Evolutionary conservation across 2,888 invertebrate species (phyloP).

Genomic region (Bellardia pandia): DNA sequence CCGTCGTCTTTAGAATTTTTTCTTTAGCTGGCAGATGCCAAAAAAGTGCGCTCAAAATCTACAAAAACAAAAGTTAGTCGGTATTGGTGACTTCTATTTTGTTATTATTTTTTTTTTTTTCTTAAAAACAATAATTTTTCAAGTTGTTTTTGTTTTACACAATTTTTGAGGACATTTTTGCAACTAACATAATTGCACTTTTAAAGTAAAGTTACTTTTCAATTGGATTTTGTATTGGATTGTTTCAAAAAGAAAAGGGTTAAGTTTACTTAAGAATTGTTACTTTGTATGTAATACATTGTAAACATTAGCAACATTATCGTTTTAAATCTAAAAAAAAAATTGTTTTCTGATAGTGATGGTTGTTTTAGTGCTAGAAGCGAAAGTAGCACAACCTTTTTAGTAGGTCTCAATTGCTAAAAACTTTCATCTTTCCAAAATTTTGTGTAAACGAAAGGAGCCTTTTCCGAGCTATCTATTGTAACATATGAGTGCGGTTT

Average conservation of each 20-base stretch:
- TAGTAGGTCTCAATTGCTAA: too few species aligned
- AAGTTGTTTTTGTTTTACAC: constrained; percentile 42
- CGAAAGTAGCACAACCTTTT: too few species aligned
- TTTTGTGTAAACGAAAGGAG: too few species aligned
- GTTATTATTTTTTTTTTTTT: constrained; percentile 3
- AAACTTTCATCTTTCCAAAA: too few species aligned
- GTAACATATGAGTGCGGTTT: too few species aligned
- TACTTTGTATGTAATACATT: background rate
- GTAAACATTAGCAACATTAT: background rate
- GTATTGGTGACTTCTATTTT: constrained; percentile 67
- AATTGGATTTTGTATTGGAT: background rate
- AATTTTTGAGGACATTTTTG: constrained; percentile 35
- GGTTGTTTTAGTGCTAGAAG: too few species aligned
- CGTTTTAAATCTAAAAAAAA: background rate
- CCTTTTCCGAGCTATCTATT: too few species aligned
- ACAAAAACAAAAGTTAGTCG: constrained; percentile 56
- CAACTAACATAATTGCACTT: constrained; percentile 33
- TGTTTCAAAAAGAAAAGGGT: background rate
- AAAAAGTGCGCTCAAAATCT: constrained; percentile 70
- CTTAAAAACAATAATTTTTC: background rate
- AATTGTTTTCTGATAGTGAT: too few species aligned
- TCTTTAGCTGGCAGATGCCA: constrained; percentile 63
- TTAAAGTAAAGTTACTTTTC: constrained; percentile 26
- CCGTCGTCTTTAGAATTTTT: constrained; percentile 28
- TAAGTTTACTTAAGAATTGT: background rate